Evolutionary conservation across 2,797 vertebrate genomes (phyloP).

Genomic region (Pangasius sanitwongsei): DNA sequence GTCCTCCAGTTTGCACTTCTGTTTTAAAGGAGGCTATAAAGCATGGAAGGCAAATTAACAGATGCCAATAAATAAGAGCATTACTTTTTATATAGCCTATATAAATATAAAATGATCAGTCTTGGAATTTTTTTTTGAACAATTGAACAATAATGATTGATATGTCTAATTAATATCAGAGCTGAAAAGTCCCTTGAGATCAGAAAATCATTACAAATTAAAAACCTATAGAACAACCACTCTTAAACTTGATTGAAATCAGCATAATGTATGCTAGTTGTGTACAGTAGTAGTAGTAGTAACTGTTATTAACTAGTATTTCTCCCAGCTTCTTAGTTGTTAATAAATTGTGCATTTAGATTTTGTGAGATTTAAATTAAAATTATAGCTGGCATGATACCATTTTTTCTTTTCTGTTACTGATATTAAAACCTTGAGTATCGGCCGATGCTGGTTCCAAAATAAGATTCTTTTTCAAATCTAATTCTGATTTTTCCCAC

Average conservation of each 20-base stretch:
- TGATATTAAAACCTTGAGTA: neutral
- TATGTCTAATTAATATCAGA: neutral
- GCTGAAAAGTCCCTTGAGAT: neutral
- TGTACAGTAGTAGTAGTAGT: neutral
- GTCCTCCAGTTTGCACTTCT: neutral
- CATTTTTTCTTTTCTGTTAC: neutral
- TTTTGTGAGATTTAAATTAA: neutral
- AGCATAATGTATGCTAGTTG: neutral
- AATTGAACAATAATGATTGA: too few relatives aligned
- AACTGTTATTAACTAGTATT: neutral
- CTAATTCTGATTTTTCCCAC: neutral
- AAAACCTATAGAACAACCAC: neutral
- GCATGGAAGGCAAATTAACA: neutral
- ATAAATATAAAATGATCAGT: neutral
- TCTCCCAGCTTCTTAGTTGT: neutral
- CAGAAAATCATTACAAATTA: neutral
- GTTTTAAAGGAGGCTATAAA: neutral
- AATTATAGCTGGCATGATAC: neutral
- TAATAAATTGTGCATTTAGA: neutral
- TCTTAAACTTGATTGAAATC: neutral
- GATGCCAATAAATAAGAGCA: neutral
- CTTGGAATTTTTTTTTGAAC: neutral
- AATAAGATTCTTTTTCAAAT: neutral
- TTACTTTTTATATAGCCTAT: neutral
- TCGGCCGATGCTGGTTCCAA: neutral